phyloP scores from a whole-genome alignment of 2,888 invertebrate genomes.

The Yponomeuta sedellus region DNA sequence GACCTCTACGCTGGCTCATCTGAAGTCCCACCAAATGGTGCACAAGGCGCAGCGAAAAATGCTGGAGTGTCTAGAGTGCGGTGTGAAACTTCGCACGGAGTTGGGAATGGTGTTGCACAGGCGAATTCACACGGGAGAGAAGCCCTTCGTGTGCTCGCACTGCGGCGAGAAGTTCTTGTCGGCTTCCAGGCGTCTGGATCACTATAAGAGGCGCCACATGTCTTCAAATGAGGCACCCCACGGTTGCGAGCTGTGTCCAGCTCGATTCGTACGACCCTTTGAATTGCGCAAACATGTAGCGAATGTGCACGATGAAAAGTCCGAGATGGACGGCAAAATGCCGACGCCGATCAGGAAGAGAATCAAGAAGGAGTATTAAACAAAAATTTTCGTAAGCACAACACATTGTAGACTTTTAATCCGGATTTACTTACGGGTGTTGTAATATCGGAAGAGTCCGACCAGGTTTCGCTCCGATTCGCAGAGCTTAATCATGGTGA shows the following conservation, averaged over 20 bases:
- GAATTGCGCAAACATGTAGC: slow-evolving; percentile 56
- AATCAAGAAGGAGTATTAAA: slow-evolving; percentile 17
- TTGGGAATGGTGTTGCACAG: slow-evolving; percentile 51
- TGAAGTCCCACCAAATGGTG: slow-evolving; percentile 44
- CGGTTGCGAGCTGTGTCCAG: slow-evolving; percentile 47
- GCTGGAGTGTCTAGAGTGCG: slow-evolving; percentile 45
- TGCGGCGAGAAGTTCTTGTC: slow-evolving; percentile 60
- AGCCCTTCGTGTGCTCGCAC: slow-evolving; percentile 48
- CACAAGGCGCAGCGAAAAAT: slow-evolving; percentile 43
- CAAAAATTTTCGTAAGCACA: too few relatives aligned
- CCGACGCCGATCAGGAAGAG: slow-evolving; percentile 20
- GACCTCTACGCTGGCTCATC: slow-evolving; percentile 49
- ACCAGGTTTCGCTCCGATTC: too few relatives aligned
- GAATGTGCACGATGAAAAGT: slow-evolving; percentile 33
- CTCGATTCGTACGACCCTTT: slow-evolving; percentile 55
- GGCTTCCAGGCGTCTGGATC: slow-evolving; percentile 54
- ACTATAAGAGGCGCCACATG: slow-evolving; percentile 53
- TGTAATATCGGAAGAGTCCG: too few relatives aligned
- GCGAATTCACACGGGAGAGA: slow-evolving; percentile 55
- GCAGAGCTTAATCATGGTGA: too few relatives aligned
- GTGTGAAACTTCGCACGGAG: slow-evolving; percentile 47
- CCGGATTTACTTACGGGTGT: too few relatives aligned
- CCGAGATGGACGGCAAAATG: slow-evolving; percentile 28
- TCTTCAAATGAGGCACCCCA: slow-evolving; percentile 44
- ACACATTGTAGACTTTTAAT: too few relatives aligned